Base-by-base conservation (phyloP, 2,113 vertebrate species). In the Semicossyphus pulcher region DNA sequence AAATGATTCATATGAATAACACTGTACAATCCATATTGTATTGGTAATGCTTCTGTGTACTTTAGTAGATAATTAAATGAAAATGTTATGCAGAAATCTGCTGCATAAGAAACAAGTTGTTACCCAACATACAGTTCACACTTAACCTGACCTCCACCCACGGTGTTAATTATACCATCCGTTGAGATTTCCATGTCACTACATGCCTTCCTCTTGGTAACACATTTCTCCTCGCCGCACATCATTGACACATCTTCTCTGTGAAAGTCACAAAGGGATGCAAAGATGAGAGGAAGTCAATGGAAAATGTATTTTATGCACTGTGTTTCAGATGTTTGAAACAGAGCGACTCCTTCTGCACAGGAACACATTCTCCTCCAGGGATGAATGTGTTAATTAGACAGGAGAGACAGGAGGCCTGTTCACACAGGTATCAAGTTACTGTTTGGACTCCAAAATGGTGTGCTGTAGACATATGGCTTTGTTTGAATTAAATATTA, bases 191-290 rank as follows among this genome's bases (percentile, higher is more conserved):
- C 8, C 25, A 4, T 16, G 21, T 73, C 67, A 44, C 31, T 44
- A 31, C 23, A 36, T 31, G 47, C 15, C 58, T 49, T 80, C 52
- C 57, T 15, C 52, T 68, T 18, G 26, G 34, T 58, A 61, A 52
- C n/a, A 57, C 16, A 41, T 53, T 48, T 68, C 12, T 9, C 26
- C n/a, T 39, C 53, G 15, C 16, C 29, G 49, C 57, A 65, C 11
- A 31, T 42, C 39, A 32, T 21, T 72, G 42, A 61, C 65, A 53
- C 47, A 4, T 63, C 25, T 16, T 68, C 48, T 53, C 25, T 36
- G 41, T 20, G 7, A 60, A 74, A 76, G 69, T 80, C 57, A 67
- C 5, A 15, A 52, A 23, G 29, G 26, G 20, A 56, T 62, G 32
- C 10, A 39, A 58, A 34, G 26, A 63, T 0, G 1, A 59, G 47